These are phyloP conservation scores for Calameuta pallipes DNA, from an alignment of 2,888 invertebrate species.

Conservation along the genomic window DNA sequence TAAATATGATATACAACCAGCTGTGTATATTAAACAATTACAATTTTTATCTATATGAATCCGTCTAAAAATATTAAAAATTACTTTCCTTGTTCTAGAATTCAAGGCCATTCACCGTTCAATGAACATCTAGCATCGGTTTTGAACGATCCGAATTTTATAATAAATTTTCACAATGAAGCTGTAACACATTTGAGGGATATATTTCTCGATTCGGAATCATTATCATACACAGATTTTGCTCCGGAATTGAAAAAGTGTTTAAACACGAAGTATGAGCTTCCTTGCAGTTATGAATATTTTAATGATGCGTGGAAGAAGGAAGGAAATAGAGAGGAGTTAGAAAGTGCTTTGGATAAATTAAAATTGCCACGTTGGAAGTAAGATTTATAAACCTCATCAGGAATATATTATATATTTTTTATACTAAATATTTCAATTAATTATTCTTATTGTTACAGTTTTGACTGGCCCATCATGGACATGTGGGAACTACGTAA, in stretches of 20 bases:
- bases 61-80: neutral
- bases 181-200: constrained; percentile 73
- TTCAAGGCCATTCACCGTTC: constrained; percentile 49
- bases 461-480: constrained; percentile 54
- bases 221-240: constrained; percentile 73
- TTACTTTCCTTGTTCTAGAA: constrained; percentile 38
- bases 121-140: constrained; percentile 56
- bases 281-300: constrained; percentile 76
- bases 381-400: constrained; percentile 36
- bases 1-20: constrained; percentile 24
- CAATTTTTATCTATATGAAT: neutral
- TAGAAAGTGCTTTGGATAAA: constrained; percentile 69
- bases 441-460: constrained; percentile 29
- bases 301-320: constrained; percentile 74
- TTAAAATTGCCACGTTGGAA: constrained; percentile 70
- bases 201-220: constrained; percentile 72
- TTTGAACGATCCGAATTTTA: constrained; percentile 70
- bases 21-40: neutral
- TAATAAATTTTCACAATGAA: constrained; percentile 76
- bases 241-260: constrained; percentile 74
- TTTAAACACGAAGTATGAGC: constrained; percentile 66
- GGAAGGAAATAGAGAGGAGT: constrained; percentile 66
- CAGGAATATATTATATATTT: neutral
- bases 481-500: constrained; percentile 45
- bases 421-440: neutral